Base-by-base conservation (phyloP, 1,140 invertebrate genomes). In the Lepidurus packardi region DNA sequence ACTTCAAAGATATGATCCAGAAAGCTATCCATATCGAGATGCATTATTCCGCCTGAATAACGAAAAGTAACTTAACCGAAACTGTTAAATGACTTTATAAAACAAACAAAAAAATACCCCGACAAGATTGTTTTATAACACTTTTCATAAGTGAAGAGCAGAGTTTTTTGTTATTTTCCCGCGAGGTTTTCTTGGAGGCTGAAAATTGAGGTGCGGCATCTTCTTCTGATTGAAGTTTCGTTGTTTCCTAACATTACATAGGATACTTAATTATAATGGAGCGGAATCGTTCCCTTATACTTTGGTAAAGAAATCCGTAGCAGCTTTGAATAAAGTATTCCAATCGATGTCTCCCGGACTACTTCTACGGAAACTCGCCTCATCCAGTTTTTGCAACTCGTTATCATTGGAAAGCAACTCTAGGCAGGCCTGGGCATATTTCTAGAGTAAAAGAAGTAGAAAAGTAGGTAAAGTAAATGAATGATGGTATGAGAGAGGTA, bases 91-190 rank as follows among this genome's bases (percentile, higher is more conserved):
- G 45, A 11, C 9, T 47, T 11, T 11, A 4, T 0, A 7, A 47
- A 47, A 47, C 10, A 47, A 47, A 7, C 45, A 16, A 47, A 47
- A 47, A 47, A 47, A 47, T 65, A 65, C 53, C 21, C 21, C 53
- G 53, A 65, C 53, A 65, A 65, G 53, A 65, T n/a, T 65, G 53
- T 16, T 65, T 13, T 21, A 65, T 65, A n/a, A 65, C 13, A 65
- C n/a, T 65, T 65, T 65, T 65, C 8, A 16, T 65, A 21, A 65
- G 9, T n/a, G 53, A 13, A 16, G 53, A 65, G 7, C 53, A 65
- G 13, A 65, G 53, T 21, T 1, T n/a, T 16, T 65, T 65, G 53
- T 7, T 11, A 7, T 65, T 65, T 65, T 65, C 53, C 21, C 53
- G 16, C 16, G 53, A 7, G 13, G 53, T 65, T 16, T 7, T 65